Conservation (phyloP, 2,888 invertebrate genomes). For the Creontiades dilutus region DNA sequence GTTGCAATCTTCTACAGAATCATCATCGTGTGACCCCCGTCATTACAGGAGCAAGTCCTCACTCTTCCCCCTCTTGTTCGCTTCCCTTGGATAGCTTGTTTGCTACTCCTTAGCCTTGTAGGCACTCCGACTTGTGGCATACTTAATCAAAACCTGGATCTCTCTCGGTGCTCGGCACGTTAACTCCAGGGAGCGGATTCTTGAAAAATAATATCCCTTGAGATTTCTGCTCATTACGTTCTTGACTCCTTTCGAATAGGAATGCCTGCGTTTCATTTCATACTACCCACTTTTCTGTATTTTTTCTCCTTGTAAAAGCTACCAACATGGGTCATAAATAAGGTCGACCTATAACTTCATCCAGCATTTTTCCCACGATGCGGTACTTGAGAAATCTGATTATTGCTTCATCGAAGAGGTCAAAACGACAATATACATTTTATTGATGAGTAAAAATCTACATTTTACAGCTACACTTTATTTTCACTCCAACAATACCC, state of each 20-base stretch:
- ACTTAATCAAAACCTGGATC: slow-evolving; percentile 54
- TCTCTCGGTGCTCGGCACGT: slow-evolving; percentile 48
- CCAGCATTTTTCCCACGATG: neutral
- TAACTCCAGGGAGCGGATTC: slow-evolving; percentile 22
- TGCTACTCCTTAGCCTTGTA: slow-evolving; percentile 26
- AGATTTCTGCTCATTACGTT: slow-evolving; percentile 45
- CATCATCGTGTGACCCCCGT: slow-evolving; percentile 65
- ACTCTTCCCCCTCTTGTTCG: neutral
- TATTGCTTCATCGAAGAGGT: neutral
- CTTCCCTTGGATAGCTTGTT: neutral
- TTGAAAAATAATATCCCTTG: slow-evolving; percentile 41
- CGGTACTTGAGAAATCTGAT: neutral
- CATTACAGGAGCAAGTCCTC: slow-evolving; percentile 64
- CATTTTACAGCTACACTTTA: too few species aligned
- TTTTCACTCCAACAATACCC: too few species aligned
- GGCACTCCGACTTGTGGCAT: slow-evolving; percentile 27
- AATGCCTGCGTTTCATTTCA: slow-evolving; percentile 2
- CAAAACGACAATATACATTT: neutral
- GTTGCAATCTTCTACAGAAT: slow-evolving; percentile 65
- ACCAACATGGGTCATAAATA: neutral
- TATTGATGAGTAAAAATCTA: too few species aligned
- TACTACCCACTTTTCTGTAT: slow-evolving; percentile 7
- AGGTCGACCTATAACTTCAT: neutral
- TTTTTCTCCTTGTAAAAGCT: neutral
- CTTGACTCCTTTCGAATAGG: neutral